Percentiles rank a stretch among this genome's conserved stretches.
Conservation (phyloP, 2,797 vertebrate species). For the Artibeus lituratus region DNA sequence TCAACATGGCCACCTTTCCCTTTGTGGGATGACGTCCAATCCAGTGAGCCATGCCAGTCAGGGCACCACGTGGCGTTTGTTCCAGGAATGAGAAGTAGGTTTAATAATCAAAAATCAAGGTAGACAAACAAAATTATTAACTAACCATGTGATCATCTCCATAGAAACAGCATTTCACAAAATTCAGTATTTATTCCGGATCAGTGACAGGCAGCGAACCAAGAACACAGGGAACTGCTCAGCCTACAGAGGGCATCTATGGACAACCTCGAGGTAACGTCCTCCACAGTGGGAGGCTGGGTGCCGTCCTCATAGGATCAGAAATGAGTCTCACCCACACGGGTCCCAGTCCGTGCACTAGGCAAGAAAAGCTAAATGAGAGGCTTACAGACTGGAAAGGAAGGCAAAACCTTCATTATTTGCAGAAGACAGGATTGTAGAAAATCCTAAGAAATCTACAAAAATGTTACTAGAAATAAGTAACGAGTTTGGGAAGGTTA, state of each 20-base stretch:
- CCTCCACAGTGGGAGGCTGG: background rate
- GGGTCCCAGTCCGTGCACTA: background rate
- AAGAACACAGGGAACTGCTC: background rate
- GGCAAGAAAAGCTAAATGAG: background rate
- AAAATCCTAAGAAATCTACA: background rate
- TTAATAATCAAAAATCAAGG: constrained; percentile 10
- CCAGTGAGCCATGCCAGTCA: background rate
- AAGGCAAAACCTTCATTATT: background rate
- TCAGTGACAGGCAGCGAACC: background rate
- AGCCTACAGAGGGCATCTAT: background rate
- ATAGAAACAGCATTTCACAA: background rate
- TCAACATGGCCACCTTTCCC: background rate
- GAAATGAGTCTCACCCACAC: background rate
- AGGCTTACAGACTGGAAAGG: background rate
- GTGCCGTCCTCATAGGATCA: background rate
- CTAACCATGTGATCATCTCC: background rate
- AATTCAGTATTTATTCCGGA: background rate
- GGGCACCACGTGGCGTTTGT: background rate
- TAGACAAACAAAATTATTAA: constrained; percentile 6
- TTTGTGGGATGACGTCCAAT: background rate
- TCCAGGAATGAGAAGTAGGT: background rate
- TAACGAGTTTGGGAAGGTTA: background rate
- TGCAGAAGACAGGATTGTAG: background rate
- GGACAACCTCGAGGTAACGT: background rate
- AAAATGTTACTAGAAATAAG: background rate